phyloP scores from a whole-genome alignment of 2,888 invertebrate genomes.

The Synergus umbraculus region DNA sequence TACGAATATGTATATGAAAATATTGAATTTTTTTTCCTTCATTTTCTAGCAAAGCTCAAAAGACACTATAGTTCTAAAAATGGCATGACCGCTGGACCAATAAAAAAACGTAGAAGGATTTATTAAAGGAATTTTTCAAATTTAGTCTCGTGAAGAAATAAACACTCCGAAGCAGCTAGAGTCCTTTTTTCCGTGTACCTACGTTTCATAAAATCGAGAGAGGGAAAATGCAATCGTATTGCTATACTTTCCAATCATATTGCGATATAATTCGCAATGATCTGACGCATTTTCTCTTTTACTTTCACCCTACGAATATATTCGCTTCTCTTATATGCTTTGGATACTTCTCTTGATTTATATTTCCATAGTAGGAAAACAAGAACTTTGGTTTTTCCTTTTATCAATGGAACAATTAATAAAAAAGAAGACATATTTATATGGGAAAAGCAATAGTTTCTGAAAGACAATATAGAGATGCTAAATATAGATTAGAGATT shows the following conservation, averaged over 20 bases:
- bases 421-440: neutral
- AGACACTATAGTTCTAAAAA: neutral
- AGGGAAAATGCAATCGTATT: constrained; percentile 29
- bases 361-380: constrained; percentile 12
- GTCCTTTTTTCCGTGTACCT: neutral
- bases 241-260: constrained; percentile 64
- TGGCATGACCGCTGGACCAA: too few relatives aligned
- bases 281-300: constrained; percentile 62
- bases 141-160: neutral
- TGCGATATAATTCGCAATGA: constrained; percentile 60
- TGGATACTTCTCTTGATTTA: constrained; percentile 15
- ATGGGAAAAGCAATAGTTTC: neutral
- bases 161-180: neutral
- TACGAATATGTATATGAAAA: neutral
- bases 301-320: constrained; percentile 58
- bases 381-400: neutral
- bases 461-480: neutral
- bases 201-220: neutral
- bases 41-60: neutral
- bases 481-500: neutral
- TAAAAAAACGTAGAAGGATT: too few relatives aligned
- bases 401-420: neutral
- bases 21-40: neutral
- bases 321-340: neutral
- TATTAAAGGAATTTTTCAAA: neutral